phyloP scores from a whole-genome alignment of 2,113 vertebrate species.

The Heterocephalus glaber region DNA sequence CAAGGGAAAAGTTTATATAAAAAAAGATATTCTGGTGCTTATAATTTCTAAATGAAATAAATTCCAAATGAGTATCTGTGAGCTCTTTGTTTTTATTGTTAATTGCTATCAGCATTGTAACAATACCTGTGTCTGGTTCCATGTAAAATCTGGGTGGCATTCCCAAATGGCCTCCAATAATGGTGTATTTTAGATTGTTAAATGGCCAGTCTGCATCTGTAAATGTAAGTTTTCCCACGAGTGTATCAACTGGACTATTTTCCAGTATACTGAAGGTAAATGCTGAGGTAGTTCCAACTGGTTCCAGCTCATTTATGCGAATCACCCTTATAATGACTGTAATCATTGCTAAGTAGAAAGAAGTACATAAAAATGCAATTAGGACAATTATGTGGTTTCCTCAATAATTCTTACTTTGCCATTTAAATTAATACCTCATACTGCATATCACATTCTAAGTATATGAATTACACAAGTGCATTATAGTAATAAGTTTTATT shows the following conservation, averaged over 20 bases:
- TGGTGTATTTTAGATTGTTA: conserved; percentile 63
- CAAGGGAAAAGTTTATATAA: background rate
- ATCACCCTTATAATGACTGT: conserved; percentile 65
- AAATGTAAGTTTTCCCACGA: conserved; percentile 66
- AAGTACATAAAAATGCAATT: background rate
- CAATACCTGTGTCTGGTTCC: conserved; percentile 53
- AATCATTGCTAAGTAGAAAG: conserved; percentile 47
- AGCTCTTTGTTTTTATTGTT: background rate
- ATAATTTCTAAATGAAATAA: background rate
- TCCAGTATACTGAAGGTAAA: conserved; percentile 69
- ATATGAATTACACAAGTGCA: background rate
- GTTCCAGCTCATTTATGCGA: conserved; percentile 52
- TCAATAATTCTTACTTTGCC: background rate
- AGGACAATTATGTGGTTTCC: background rate
- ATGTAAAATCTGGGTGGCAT: conserved; percentile 69
- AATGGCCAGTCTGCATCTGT: conserved; percentile 67
- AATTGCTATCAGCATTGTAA: background rate
- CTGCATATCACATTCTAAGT: background rate
- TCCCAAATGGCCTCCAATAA: conserved; percentile 47
- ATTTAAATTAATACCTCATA: background rate
- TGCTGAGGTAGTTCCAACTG: background rate
- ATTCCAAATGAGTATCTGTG: background rate
- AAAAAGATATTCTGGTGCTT: background rate
- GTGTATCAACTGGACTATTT: conserved; percentile 30
- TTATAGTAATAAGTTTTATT: background rate